Evolutionary conservation across 2,797 vertebrate species (phyloP).

Genomic region (Danio choprae): DNA sequence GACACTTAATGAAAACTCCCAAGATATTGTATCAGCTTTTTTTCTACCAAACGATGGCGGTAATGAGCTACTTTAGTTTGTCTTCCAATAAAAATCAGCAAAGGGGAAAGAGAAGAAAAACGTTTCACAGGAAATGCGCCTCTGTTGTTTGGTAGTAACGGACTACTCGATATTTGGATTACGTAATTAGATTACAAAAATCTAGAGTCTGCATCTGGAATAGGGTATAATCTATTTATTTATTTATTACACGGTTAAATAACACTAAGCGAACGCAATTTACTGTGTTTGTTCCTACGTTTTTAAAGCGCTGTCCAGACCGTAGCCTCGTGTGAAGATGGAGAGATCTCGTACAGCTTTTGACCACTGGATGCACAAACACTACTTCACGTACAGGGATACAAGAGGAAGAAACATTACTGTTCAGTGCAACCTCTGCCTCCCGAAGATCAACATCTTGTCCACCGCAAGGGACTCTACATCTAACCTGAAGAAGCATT

Average conservation of each 20-base stretch:
- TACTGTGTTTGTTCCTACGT: neutral
- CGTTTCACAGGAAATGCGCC: neutral
- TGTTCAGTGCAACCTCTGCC: constrained; percentile 46
- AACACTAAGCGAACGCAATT: neutral
- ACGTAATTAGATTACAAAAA: constrained; percentile 51
- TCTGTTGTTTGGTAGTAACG: constrained; percentile 44
- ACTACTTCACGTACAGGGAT: constrained; percentile 38
- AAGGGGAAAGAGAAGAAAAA: constrained; percentile 6
- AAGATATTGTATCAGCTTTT: no score
- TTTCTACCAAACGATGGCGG: constrained; percentile 8
- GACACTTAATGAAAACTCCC: no score
- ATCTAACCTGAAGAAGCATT: constrained; percentile 44
- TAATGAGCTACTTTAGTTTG: neutral
- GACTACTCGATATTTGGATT: constrained; percentile 26
- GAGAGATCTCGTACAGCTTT: constrained; percentile 26
- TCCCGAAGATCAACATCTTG: constrained; percentile 40
- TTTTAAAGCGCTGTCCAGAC: constrained; percentile 1
- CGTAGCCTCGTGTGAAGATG: constrained; percentile 29
- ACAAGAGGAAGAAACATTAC: constrained; percentile 26
- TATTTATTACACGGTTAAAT: neutral
- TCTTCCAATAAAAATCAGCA: neutral
- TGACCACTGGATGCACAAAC: constrained; percentile 45
- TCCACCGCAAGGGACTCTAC: constrained; percentile 36
- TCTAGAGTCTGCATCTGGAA: neutral
- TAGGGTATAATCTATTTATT: neutral